A percentile compares a stretch with the other conserved stretches of the same genome.
These are phyloP conservation scores for Ctenomys sociabilis DNA, from an alignment of 2,113 vertebrate species.

Conservation along the genomic window DNA sequence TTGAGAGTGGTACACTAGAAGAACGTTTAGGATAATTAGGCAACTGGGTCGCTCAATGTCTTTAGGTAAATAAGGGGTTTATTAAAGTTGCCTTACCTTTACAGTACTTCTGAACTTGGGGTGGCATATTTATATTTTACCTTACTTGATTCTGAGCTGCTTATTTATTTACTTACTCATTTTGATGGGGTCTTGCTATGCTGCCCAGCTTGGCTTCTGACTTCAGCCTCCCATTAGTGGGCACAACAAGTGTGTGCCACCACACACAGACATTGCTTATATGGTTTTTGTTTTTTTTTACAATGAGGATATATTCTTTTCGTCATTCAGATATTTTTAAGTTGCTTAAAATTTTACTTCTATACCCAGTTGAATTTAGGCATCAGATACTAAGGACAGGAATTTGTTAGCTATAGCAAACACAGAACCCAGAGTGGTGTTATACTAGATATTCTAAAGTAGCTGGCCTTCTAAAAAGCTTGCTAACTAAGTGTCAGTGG, in stretches of 20 bases:
- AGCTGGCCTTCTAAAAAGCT: constrained; percentile 26
- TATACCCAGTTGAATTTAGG: constrained; percentile 40
- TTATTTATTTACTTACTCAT: background rate
- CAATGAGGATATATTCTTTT: constrained; percentile 20
- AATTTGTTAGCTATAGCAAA: constrained; percentile 14
- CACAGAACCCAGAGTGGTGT: background rate
- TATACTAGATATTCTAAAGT: constrained; percentile 34
- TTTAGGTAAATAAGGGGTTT: constrained; percentile 29
- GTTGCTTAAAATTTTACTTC: constrained; percentile 37
- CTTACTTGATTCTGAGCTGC: background rate
- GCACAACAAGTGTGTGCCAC: background rate
- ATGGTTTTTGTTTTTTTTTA: background rate
- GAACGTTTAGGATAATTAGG: background rate
- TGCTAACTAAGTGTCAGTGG: constrained; percentile 7
- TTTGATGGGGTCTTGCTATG: background rate
- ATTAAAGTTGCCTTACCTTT: constrained; percentile 16
- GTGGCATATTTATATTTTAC: background rate
- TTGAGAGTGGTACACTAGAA: background rate
- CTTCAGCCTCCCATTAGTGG: background rate
- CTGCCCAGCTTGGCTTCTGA: background rate
- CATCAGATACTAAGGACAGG: background rate
- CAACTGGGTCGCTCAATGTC: background rate
- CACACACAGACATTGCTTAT: background rate
- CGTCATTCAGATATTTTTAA: constrained; percentile 18
- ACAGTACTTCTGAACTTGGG: background rate